A percentile compares a stretch with the other conserved stretches of the same genome.
Evolutionary conservation across 2,113 vertebrate species (phyloP).

Genomic region (Periophthalmus modestus): DNA sequence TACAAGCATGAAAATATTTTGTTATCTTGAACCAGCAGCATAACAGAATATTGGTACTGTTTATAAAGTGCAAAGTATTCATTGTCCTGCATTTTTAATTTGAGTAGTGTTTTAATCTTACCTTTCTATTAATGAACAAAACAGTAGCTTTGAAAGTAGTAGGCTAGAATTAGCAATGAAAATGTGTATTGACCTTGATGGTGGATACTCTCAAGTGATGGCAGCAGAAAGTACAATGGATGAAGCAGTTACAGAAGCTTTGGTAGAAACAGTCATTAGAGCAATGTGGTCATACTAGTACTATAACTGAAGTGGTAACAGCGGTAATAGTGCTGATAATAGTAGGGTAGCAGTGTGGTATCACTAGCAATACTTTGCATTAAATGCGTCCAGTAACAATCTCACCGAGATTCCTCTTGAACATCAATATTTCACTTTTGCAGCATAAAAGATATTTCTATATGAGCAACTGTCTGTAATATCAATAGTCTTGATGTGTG

Average conservation of each 20-base stretch:
- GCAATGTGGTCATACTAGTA: background rate
- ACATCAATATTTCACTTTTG: background rate
- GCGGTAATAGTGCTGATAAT: background rate
- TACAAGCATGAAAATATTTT: conserved; percentile 8
- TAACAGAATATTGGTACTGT: background rate
- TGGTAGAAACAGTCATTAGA: too few species aligned
- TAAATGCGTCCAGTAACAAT: background rate
- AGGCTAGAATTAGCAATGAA: background rate
- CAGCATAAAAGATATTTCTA: background rate
- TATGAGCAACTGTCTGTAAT: background rate
- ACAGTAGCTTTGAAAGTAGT: too few species aligned
- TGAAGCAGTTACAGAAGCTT: too few species aligned
- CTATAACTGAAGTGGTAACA: background rate
- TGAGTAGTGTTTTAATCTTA: background rate
- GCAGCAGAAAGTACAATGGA: too few species aligned
- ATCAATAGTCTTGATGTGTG: conserved; percentile 18
- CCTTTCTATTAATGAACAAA: background rate
- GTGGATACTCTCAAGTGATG: background rate
- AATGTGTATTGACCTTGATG: background rate
- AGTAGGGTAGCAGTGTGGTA: background rate
- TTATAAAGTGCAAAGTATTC: background rate
- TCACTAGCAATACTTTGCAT: background rate
- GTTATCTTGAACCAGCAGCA: conserved; percentile 1
- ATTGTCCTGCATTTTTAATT: background rate
- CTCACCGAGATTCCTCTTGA: background rate